Evolutionary conservation across 2,888 invertebrate species (phyloP).

Genomic region (Steromphala cineraria): DNA sequence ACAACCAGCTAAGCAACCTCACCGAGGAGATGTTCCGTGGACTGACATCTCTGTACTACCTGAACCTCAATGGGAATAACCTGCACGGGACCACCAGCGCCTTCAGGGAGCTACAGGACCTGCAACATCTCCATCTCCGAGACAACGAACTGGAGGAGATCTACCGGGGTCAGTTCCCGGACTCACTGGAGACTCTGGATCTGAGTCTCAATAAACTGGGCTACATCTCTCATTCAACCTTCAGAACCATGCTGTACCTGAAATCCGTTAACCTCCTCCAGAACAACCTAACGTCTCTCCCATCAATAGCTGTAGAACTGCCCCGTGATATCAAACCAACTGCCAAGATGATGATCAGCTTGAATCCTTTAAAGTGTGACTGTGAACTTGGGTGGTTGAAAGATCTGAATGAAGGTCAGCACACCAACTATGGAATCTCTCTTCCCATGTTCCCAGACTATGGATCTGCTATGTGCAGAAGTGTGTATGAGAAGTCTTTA

Average conservation of each 20-base stretch:
- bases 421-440: constrained; percentile 27
- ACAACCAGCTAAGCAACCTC: constrained; percentile 43
- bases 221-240: constrained; percentile 50
- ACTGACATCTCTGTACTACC: constrained; percentile 26
- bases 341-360: constrained; percentile 48
- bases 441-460: constrained; percentile 38
- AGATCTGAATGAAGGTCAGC: constrained; percentile 28
- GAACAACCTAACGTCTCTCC: constrained; percentile 47
- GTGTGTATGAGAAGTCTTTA: constrained; percentile 36
- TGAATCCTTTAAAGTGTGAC: constrained; percentile 59
- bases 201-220: constrained; percentile 49
- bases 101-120: constrained; percentile 36
- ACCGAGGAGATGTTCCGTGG: constrained; percentile 45
- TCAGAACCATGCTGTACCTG: constrained; percentile 47
- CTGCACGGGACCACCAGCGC: constrained; percentile 42
- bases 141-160: constrained; percentile 29
- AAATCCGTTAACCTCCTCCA: constrained; percentile 48
- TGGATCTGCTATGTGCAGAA: constrained; percentile 40
- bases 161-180: constrained; percentile 45
- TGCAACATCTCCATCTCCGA: constrained; percentile 43
- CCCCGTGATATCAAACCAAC: not conserved
- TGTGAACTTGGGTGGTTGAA: constrained; percentile 59
- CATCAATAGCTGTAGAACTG: constrained; percentile 36
- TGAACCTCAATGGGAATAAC: constrained; percentile 46
- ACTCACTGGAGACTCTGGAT: constrained; percentile 50